phyloP scores from a whole-genome alignment of 2,797 vertebrate genomes.

The Sebastes minor region DNA sequence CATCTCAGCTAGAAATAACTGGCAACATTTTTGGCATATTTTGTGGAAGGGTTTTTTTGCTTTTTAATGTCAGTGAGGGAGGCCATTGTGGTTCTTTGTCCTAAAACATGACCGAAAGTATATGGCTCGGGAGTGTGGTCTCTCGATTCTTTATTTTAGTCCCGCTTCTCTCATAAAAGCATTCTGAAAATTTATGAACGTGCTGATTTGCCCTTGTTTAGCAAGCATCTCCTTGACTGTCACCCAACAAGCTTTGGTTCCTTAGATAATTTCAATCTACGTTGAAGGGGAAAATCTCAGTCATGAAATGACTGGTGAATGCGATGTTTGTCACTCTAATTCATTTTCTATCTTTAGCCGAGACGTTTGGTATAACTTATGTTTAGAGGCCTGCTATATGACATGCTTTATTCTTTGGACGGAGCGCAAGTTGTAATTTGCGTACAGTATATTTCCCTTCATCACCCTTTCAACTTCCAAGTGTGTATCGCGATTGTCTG shows the following conservation, averaged over 20 bases:
- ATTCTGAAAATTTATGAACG: constrained; percentile 65
- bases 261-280: constrained; percentile 31
- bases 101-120: constrained; percentile 77
- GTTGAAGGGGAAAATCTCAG: constrained; percentile 15
- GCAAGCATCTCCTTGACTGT: constrained; percentile 24
- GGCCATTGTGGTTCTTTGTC: constrained; percentile 75
- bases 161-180: constrained; percentile 58
- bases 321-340: constrained; percentile 64
- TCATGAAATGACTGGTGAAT: constrained; percentile 22
- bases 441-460: constrained; percentile 59
- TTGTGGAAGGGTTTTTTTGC: constrained; percentile 41
- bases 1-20: constrained; percentile 79
- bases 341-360: constrained; percentile 71
- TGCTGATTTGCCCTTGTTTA: constrained; percentile 44
- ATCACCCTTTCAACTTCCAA: constrained; percentile 53
- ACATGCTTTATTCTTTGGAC: constrained; percentile 65
- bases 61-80: constrained; percentile 70
- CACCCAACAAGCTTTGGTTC: constrained; percentile 32
- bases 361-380: constrained; percentile 62
- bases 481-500: constrained; percentile 20
- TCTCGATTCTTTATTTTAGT: constrained; percentile 68
- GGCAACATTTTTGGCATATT: constrained; percentile 80
- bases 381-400: constrained; percentile 74
- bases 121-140: constrained; percentile 64
- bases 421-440: constrained; percentile 70